Evolutionary conservation across 2,113 vertebrate species (phyloP), one percentile per base, ranked within the genome.

Genomic region (Thamnaconus septentrionalis): DNA sequence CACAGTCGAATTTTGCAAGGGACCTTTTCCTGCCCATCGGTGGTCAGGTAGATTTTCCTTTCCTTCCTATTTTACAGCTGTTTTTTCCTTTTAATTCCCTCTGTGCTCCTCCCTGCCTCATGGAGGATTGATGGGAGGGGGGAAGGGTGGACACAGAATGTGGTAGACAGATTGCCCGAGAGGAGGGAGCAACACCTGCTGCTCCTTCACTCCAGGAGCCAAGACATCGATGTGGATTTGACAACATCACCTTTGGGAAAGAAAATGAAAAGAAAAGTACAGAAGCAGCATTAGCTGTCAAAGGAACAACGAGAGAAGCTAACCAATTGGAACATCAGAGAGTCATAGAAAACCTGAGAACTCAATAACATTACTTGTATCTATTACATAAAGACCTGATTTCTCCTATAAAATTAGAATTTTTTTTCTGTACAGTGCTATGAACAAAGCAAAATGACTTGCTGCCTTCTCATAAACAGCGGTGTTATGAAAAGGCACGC

Each of bases 261-360:
- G 18, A 31, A 31, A 31, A 1, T 31, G 18, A 31, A 31, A 85
- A 89, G 85, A 52, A 8, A 90, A 87, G 64, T 82, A 83, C 75
- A 84, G 84, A 78, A 85, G 61, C 71, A 82, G 84, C 75, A 74
- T 83, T 75, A 85, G 79, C 78, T 89, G 81, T 82, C 80, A 85
- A 90, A 9, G 63, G 86, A 86, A 86, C 71, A 85, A 79, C 71
- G 18, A 84, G 72, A 81, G 68, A 81, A 78, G 81, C 78, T 76
- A 86, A 87, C 85, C 88, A 85, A 91, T 87, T 50, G 60, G 79
- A 90, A 90, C 87, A 87, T 86, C 78, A 86, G 86, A 87, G 86
- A 87, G 88, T 90, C 84, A 84, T 92, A 91, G 87, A 92, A 92
- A 93, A 92, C 92, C 92, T 92, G 91, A 93, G 92, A 92, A 92